Evolutionary conservation across 2,888 invertebrate species (phyloP), one percentile per base, ranked within the genome.

Genomic region (Epirrhoe tristata): DNA sequence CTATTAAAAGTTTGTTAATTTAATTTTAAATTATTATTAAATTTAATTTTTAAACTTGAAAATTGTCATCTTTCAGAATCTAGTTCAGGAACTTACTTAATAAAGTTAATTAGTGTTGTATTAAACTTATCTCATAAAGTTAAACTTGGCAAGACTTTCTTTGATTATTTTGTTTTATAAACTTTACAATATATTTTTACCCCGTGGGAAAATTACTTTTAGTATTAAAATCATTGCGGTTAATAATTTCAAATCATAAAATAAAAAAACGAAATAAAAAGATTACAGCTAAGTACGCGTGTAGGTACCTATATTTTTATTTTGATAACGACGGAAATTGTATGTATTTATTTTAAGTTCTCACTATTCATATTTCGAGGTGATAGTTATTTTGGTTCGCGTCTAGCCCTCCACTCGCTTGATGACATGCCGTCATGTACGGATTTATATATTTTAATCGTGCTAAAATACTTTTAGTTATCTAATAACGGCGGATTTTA

Each of bases 311-410:
- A 43, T 43, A 43, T 43, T 8, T 43, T 43, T 48, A 48, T 48
- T 48, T 16, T 16, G 48, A 48, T 43, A 46, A 48, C 46, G 60
- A 48, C 16, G 56, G 63, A 52, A 57, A 57, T 66, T 53, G 52
- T 36, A 54, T n/a, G 39, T 5, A 17, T 5, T 32, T 63, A 46
- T 66, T 64, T 63, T 66, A 50, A 46, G 66, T 46, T 56, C 52
- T 60, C 57, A 67, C 65, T 71, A 60, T 67, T 70, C 66, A 72
- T 71, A 59, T 63, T 70, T 58, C 57, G 70, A 71, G 69, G 63
- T 57, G 67, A 63, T 58, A 54, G 63, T 70, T 74, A 74, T 74
- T 74, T 74, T 67, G 34, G 68, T 58, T 53, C 58, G 54, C 58
- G 58, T 61, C 60, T 63, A 59, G 58, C 68, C 65, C 60, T 61